Percentiles rank a stretch among this genome's conserved stretches.
Conservation (phyloP, 1,140 invertebrate genomes). For the Psix sp. region DNA sequence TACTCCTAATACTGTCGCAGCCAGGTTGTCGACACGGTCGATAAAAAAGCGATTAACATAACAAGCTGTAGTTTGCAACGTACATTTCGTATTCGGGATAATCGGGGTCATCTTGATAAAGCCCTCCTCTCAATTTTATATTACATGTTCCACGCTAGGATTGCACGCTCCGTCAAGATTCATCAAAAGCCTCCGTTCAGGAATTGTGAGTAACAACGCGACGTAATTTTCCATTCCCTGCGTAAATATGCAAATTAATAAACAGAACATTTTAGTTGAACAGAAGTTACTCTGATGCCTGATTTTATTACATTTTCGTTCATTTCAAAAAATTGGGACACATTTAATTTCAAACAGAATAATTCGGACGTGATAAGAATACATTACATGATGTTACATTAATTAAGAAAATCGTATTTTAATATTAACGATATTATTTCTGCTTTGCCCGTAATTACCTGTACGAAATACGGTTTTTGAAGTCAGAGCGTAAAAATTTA, state of each 20-base stretch:
- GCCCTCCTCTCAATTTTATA: conserved; percentile 39
- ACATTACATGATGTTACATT: too few species aligned
- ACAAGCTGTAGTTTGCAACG: conserved; percentile 61
- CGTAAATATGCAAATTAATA: too few species aligned
- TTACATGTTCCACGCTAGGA: conserved; percentile 25
- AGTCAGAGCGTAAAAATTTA: too few species aligned
- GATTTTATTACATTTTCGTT: background rate
- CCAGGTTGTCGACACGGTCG: conserved; percentile 47
- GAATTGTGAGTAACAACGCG: conserved; percentile 15
- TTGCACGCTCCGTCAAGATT: conserved; percentile 46
- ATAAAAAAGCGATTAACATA: conserved; percentile 69
- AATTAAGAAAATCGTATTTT: too few species aligned
- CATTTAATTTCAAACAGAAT: background rate
- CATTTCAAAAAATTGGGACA: conserved; percentile 2
- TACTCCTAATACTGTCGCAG: conserved; percentile 51
- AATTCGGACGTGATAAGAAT: too few species aligned
- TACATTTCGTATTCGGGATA: conserved; percentile 57
- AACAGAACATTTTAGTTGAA: conserved; percentile 5
- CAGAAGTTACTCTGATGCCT: background rate
- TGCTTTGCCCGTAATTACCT: too few species aligned
- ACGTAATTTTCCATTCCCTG: conserved; percentile 6
- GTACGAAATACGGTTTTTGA: too few species aligned
- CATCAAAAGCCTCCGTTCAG: conserved; percentile 43
- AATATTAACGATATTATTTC: too few species aligned
- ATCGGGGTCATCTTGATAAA: conserved; percentile 68